Conservation (phyloP, 92 coral and sea anemone genomes). For the Zoanthus sociatus region DNA sequence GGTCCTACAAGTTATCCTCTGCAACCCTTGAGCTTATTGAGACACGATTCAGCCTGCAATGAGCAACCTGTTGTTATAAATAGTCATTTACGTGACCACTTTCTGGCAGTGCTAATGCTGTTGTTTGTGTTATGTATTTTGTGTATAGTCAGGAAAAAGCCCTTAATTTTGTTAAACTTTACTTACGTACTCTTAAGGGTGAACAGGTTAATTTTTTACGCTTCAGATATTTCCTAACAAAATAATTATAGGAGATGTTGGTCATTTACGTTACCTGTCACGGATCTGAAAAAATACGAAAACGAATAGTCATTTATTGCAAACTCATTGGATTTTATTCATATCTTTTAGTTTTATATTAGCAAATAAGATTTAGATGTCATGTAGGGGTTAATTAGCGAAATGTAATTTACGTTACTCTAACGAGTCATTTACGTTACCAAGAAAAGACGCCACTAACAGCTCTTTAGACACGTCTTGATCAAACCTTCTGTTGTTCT, state of each 20-base stretch:
- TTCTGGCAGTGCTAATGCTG: background rate
- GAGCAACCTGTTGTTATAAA: no score
- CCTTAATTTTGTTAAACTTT: background rate
- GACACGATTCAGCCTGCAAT: background rate
- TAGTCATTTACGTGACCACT: constrained; percentile 9
- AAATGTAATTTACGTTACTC: constrained; percentile 41
- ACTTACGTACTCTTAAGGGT: background rate
- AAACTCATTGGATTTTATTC: constrained; percentile 23
- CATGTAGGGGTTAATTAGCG: constrained; percentile 20
- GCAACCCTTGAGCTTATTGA: constrained; percentile 55
- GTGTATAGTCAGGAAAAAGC: constrained; percentile 1
- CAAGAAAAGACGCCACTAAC: constrained; percentile 23
- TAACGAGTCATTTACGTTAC: constrained; percentile 37
- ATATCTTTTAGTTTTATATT: constrained; percentile 16
- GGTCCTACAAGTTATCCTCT: constrained; percentile 12
- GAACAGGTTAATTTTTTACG: constrained; percentile 11
- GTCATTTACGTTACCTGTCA: constrained; percentile 34
- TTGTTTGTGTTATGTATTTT: constrained; percentile 14
- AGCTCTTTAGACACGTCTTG: constrained; percentile 24
- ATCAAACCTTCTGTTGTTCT: constrained; percentile 13
- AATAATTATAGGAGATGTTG: constrained; percentile 30
- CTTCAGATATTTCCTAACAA: constrained; percentile 13
- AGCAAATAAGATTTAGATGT: constrained; percentile 27
- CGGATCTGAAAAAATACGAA: constrained; percentile 13
- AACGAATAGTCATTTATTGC: constrained; percentile 11